Evolutionary conservation across 1,140 invertebrate genomes (phyloP).

Genomic region (Hyles vespertilio): DNA sequence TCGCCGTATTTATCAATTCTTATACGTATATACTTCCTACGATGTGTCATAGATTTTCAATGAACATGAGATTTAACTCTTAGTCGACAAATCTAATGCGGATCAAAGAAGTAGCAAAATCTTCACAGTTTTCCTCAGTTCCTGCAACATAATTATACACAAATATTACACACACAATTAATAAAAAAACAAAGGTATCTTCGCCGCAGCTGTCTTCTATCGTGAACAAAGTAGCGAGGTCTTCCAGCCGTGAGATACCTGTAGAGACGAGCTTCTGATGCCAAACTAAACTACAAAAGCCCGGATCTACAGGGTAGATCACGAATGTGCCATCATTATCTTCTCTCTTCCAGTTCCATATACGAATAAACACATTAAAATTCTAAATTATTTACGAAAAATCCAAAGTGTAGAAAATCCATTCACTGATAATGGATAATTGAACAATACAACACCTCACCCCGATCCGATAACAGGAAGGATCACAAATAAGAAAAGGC

Average conservation of each 20-base stretch:
- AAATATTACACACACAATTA: no score
- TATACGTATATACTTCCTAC: no score
- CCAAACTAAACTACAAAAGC: conserved; percentile 95
- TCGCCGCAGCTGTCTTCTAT: not conserved
- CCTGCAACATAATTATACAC: no score
- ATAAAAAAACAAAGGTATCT: no score
- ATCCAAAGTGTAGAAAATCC: not conserved
- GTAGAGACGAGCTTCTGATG: conserved; percentile 99
- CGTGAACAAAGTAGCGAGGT: conserved; percentile 65
- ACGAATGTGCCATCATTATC: conserved; percentile 80
- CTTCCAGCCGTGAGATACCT: conserved; percentile 98
- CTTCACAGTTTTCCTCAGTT: no score
- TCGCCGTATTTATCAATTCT: no score
- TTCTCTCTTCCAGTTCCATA: conserved; percentile 17
- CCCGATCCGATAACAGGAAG: conserved; percentile 40
- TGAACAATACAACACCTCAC: conserved; percentile 38
- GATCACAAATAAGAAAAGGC: conserved; percentile 46
- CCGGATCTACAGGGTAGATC: conserved; percentile 99
- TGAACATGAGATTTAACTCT: no score
- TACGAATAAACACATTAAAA: no score
- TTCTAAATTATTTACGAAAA: no score
- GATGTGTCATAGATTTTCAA: no score
- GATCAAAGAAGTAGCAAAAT: no score
- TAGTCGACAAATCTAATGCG: no score
- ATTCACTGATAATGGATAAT: conserved; percentile 22